These are phyloP conservation scores for Lymantria monacha DNA, from an alignment of 2,888 invertebrate genomes.

Conservation along the genomic window DNA sequence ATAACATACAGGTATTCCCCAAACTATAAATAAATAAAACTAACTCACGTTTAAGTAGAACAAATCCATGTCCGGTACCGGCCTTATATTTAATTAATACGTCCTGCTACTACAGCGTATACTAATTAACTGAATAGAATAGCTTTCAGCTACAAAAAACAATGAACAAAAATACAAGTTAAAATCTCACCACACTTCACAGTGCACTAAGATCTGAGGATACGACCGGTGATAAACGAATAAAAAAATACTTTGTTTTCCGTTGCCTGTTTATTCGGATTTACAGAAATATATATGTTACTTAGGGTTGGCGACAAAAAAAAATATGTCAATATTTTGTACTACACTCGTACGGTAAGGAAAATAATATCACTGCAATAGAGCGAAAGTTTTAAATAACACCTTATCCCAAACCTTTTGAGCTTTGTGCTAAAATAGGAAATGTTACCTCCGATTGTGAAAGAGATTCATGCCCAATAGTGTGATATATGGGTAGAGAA, in stretches of 20 bases:
- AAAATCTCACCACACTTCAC: constrained; percentile 43
- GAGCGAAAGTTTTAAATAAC: too few relatives aligned
- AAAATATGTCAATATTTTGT: too few relatives aligned
- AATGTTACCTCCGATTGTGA: too few relatives aligned
- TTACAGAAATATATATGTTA: constrained; percentile 4
- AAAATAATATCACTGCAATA: too few relatives aligned
- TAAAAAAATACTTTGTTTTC: constrained; percentile 13
- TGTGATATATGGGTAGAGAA: too few relatives aligned
- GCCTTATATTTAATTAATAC: constrained; percentile 56
- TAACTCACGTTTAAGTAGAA: constrained; percentile 48
- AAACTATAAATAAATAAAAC: constrained; percentile 11
- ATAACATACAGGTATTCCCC: constrained; percentile 6
- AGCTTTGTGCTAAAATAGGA: too few relatives aligned
- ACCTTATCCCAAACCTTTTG: too few relatives aligned
- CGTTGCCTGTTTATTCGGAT: constrained; percentile 10
- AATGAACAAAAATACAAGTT: constrained; percentile 57
- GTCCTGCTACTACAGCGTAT: constrained; percentile 54
- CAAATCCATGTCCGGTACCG: constrained; percentile 60
- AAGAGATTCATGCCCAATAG: too few relatives aligned
- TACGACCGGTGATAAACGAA: constrained; percentile 48
- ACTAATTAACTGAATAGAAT: constrained; percentile 74
- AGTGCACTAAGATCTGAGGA: constrained; percentile 44
- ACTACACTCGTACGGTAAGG: too few relatives aligned
- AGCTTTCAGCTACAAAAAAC: constrained; percentile 54
- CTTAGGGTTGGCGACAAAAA: not conserved